These are phyloP conservation scores for Podotricha telesiphe DNA, from an alignment of 2,888 invertebrate genomes.

Conservation along the genomic window DNA sequence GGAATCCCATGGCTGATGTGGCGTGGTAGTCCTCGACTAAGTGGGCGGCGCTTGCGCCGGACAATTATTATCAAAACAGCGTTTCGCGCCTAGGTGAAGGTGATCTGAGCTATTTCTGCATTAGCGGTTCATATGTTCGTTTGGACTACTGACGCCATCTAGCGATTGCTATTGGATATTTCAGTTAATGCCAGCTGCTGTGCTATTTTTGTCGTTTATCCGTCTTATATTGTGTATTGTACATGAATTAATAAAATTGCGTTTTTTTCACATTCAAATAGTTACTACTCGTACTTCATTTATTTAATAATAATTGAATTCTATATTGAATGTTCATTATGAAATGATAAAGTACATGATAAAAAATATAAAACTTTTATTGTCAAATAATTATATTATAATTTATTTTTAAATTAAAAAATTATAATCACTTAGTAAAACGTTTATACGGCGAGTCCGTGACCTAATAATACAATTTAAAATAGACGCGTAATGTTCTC, in stretches of 20 bases:
- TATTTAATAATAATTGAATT: background rate
- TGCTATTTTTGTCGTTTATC: constrained; percentile 71
- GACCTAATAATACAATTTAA: constrained; percentile 77
- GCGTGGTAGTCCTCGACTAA: constrained; percentile 26
- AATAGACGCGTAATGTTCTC: constrained; percentile 78
- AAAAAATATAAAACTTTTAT: background rate
- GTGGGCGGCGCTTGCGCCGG: constrained; percentile 50
- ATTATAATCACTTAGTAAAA: background rate
- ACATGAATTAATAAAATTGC: constrained; percentile 43
- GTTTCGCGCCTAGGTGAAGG: constrained; percentile 78
- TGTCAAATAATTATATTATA: background rate
- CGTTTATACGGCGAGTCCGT: constrained; percentile 61
- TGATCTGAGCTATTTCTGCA: constrained; percentile 78
- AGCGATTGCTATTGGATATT: constrained; percentile 60
- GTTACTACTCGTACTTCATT: background rate
- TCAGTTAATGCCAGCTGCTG: constrained; percentile 68
- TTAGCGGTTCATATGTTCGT: constrained; percentile 56
- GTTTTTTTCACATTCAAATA: constrained; percentile 33
- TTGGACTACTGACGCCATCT: constrained; percentile 72
- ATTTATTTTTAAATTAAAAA: background rate
- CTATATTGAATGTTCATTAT: background rate
- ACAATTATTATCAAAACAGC: constrained; percentile 58
- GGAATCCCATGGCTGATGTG: constrained; percentile 26
- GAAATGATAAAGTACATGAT: background rate
- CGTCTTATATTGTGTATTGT: constrained; percentile 55